Percentiles rank a stretch among this genome's conserved stretches.
These are phyloP conservation scores for Gerosis bhagava DNA, from an alignment of 2,888 invertebrate genomes.

Conservation along the genomic window DNA sequence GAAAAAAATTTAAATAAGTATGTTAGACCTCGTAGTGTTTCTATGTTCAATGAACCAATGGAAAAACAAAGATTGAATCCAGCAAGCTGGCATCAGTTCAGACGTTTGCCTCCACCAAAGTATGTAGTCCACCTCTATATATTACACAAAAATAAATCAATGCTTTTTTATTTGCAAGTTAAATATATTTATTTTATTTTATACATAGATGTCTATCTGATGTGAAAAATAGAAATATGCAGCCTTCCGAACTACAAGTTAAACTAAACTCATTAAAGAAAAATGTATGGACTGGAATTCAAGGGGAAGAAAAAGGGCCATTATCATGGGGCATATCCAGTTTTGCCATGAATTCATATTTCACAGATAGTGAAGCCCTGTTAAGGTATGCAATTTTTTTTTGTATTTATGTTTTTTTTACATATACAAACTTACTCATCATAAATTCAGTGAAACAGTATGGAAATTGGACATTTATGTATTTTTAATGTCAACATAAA, in stretches of 20 bases:
- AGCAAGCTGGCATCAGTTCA: constrained; percentile 77
- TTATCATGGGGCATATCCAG: constrained; percentile 86
- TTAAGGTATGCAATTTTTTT: constrained; percentile 78
- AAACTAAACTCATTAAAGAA: constrained; percentile 86
- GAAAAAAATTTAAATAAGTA: constrained; percentile 60
- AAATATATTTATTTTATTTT: too few species aligned
- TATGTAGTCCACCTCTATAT: too few species aligned
- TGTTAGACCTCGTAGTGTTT: constrained; percentile 71
- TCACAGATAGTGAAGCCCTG: constrained; percentile 82
- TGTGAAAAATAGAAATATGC: constrained; percentile 62
- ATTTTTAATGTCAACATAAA: too few species aligned
- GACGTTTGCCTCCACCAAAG: constrained; percentile 72
- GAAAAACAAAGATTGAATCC: constrained; percentile 68
- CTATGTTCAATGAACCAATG: constrained; percentile 67
- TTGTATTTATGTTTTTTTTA: too few species aligned
- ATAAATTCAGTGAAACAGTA: too few species aligned
- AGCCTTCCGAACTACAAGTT: constrained; percentile 84
- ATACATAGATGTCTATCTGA: constrained; percentile 63
- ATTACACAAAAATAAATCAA: too few species aligned
- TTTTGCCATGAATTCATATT: constrained; percentile 78
- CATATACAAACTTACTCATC: too few species aligned
- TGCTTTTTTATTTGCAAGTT: too few species aligned
- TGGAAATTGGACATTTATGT: too few species aligned
- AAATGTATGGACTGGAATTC: constrained; percentile 88
- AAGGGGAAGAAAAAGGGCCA: constrained; percentile 77